Base-by-base conservation (phyloP, 1,140 invertebrate species). In the Dufourea novaeangliae region DNA sequence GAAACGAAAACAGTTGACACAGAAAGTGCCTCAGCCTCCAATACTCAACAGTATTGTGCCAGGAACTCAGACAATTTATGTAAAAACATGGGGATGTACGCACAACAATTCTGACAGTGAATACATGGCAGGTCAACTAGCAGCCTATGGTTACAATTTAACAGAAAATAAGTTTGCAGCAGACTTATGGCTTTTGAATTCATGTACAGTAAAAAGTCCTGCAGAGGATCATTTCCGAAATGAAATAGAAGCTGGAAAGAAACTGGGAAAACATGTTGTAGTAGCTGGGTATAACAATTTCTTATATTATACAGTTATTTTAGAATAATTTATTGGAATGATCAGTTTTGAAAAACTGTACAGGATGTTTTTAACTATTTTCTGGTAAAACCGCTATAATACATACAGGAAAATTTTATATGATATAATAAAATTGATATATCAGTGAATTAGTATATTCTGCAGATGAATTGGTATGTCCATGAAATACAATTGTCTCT, bases 81-180 rank as follows among this genome's bases (percentile, higher is more conserved):
- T 99, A 0, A 98, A 98, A 92, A 99, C 98, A 62, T 99, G 98
- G 98, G 98, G 98, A 17, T 99, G 98, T 92, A 96, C 98, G 6
- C 98, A 99, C 90, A 99, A 99, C 90, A 98, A 95, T 88, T 98
- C 97, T 0, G 98, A 99, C 89, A 97, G 97, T 14, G 98, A 98
- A 93, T 99, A 99, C 88, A 99, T 99, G 98, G 97, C 97, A 46
- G 98, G 98, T 0, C 95, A 98, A 79, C 91, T 99, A 57, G 95
- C 96, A 25, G 93, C 95, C 0, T 97, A 96, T 90, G 98, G 98
- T 0, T 99, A 98, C 90, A 94, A 93, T 75, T 93, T 99, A 22
- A 97, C 96, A 86, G 95, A 97, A 69, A 94, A 97, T 67, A 97
- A 97, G 92, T 91, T 94, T 37, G 92, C 94, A 57, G 98, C 98